Evolutionary conservation across 2,888 invertebrate genomes (phyloP), one percentile per base, ranked within the genome.

Genomic region (Esperia sulphurella): DNA sequence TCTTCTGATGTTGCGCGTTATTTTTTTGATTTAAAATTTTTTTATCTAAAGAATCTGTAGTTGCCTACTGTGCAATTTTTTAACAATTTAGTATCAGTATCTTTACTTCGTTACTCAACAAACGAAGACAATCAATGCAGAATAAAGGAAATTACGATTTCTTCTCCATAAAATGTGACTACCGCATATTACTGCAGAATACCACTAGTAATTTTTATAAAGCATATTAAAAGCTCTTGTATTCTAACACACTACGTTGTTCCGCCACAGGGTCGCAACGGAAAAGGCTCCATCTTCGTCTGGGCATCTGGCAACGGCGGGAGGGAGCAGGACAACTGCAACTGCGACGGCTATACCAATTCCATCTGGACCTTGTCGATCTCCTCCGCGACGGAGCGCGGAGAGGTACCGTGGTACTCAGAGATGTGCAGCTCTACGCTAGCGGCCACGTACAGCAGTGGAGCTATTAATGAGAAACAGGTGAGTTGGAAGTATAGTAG

Each of bases 241-340:
- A n/a, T n/a, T n/a, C n/a, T n/a, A n/a, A n/a, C n/a, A n/a, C n/a
- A 38, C 14, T 38, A 0, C 2, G 10, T 28, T 43, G 48, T 55
- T 66, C 65, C 14, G 53, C 51, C 48, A 14, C 79, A 96, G 95
- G 98, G 98, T 51, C 95, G 98, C 6, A 93, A 92, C 57, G 98
- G 98, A 30, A 95, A 96, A 81, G 98, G 98, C 9, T 98, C 98
- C 14, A 99, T 99, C 65, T 99, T 98, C 88, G 96, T 99, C 1
- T 99, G 99, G 99, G 99, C 99, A 0, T 98, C 98, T 0, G 99
- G 99, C 38, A 99, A 99, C 82, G 99, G 99, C 2, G 98, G 99
- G 0, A 91, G 97, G 41, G 97, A 98, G 71, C 94, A 96, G 65
- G 98, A 98, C 80, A 98, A 98, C 82, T 99, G 99, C 87, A 99